Percentiles rank a stretch among this genome's conserved stretches.
phyloP scores from a whole-genome alignment of 1,140 invertebrate species.

The Latrodectus geometricus region DNA sequence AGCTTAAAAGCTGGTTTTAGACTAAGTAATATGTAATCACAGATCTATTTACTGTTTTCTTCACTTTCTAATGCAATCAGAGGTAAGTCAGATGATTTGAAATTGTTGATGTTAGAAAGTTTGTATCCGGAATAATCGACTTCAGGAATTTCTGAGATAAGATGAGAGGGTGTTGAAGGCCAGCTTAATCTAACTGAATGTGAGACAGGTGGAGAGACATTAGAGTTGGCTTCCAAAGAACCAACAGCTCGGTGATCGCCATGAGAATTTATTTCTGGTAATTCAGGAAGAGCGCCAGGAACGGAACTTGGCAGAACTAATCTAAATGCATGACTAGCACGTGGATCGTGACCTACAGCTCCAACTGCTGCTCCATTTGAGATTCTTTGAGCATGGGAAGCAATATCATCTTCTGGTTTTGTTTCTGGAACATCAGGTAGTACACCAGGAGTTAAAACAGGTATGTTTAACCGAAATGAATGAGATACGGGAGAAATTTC shows the following conservation, averaged over 20 bases:
- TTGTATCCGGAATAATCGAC: background rate
- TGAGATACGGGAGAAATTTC: slow-evolving; percentile 10
- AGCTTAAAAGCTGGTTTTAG: too few relatives aligned
- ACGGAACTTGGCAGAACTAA: background rate
- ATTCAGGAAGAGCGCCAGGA: background rate
- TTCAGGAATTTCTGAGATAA: background rate
- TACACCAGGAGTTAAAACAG: background rate
- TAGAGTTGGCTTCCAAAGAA: background rate
- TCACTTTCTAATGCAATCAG: slow-evolving; percentile 16
- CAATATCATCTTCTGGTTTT: background rate
- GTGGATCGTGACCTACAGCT: background rate
- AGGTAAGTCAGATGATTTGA: slow-evolving; percentile 6
- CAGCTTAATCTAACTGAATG: background rate
- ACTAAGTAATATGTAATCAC: too few relatives aligned
- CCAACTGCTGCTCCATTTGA: background rate
- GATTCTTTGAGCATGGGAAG: background rate
- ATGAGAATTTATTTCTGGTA: background rate
- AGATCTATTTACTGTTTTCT: background rate
- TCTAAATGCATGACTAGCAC: slow-evolving; percentile 13
- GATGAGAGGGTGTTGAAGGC: background rate
- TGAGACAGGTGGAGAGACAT: background rate
- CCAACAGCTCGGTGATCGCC: background rate
- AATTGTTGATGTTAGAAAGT: background rate
- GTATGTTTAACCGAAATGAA: slow-evolving; percentile 15
- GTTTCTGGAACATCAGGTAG: background rate